Percentiles rank a stretch among this genome's conserved stretches.
Evolutionary conservation across 2,888 invertebrate genomes (phyloP).

Genomic region (Sinhomidia bicolor): DNA sequence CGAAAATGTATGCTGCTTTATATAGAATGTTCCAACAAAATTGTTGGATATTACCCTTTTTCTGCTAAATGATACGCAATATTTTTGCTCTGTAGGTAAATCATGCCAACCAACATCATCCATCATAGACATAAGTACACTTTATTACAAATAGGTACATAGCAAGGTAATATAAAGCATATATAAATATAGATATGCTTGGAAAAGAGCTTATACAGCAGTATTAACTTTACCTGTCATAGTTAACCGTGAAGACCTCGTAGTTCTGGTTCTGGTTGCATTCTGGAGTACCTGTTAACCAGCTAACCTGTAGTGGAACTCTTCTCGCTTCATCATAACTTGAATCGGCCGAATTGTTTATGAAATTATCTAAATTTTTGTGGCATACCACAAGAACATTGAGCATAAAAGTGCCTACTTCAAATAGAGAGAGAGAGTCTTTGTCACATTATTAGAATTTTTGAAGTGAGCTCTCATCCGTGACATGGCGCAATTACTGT

Average conservation of each 20-base stretch:
- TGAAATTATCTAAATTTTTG: conserved; percentile 5
- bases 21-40: too few species aligned
- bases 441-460: background rate
- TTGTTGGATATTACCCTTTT: too few species aligned
- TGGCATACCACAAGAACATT: background rate
- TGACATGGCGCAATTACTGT: conserved; percentile 42
- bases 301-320: conserved; percentile 51
- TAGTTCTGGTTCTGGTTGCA: conserved; percentile 33
- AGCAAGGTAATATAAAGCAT: too few species aligned
- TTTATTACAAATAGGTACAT: too few species aligned
- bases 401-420: too few species aligned
- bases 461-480: background rate
- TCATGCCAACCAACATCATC: too few species aligned
- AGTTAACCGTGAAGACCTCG: conserved; percentile 49
- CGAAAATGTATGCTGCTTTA: too few species aligned
- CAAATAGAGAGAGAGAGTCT: background rate
- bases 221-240: conserved; percentile 48
- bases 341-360: background rate
- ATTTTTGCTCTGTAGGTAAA: too few species aligned
- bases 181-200: too few species aligned
- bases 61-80: too few species aligned
- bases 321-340: background rate
- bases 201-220: too few species aligned
- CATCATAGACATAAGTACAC: too few species aligned
- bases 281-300: conserved; percentile 56